Conservation (phyloP, 2,113 vertebrate genomes). For the Dromiciops gliroides region DNA sequence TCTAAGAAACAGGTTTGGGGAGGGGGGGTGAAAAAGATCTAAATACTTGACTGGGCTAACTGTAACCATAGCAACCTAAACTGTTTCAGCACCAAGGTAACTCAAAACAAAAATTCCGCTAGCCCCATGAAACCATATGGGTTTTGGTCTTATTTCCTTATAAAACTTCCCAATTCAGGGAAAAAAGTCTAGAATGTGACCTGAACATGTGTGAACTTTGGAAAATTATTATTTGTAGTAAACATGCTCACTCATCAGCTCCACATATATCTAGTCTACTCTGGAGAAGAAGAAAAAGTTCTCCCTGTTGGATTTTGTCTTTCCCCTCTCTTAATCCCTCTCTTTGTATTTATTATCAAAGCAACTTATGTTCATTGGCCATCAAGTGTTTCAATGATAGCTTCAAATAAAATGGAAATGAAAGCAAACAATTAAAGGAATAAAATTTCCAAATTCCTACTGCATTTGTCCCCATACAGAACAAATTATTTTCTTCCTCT, state of each 20-base stretch:
- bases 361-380: background rate
- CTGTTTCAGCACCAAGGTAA: background rate
- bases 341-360: background rate
- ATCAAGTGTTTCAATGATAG: background rate
- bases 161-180: background rate
- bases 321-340: background rate
- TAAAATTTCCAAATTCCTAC: background rate
- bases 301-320: background rate
- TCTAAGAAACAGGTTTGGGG: background rate
- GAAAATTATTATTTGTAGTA: background rate
- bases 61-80: background rate
- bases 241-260: background rate
- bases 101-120: background rate
- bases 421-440: background rate
- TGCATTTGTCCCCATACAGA: background rate
- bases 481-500: background rate
- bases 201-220: background rate
- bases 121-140: background rate
- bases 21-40: background rate
- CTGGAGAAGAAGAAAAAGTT: background rate
- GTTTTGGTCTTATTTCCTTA: background rate
- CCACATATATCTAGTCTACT: background rate
- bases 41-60: background rate
- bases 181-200: background rate
- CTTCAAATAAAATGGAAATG: background rate